Conservation (phyloP, 1,140 invertebrate species). For the Atta texana region DNA sequence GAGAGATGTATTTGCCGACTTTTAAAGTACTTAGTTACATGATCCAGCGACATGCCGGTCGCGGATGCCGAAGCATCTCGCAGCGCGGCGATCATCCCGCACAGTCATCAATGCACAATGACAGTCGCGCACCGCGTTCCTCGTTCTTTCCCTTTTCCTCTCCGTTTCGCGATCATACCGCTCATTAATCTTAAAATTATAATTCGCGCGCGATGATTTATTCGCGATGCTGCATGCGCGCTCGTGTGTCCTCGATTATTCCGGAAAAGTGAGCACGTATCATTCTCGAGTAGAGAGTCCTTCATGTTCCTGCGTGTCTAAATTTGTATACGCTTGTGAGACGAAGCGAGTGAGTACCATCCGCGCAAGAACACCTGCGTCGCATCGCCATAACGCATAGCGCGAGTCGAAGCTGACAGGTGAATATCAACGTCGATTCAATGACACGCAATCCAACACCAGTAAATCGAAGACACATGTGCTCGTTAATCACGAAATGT, state of each 20-base stretch:
- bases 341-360: background rate
- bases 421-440: slow-evolving; percentile 60
- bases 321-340: slow-evolving; percentile 42
- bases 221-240: background rate
- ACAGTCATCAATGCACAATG: slow-evolving; percentile 18
- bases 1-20: slow-evolving; percentile 34
- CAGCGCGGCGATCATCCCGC: background rate
- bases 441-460: slow-evolving; percentile 68
- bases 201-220: slow-evolving; percentile 54
- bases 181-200: slow-evolving; percentile 42
- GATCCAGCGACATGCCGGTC: slow-evolving; percentile 1
- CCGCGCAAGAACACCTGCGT: slow-evolving; percentile 18
- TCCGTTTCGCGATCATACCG: slow-evolving; percentile 19
- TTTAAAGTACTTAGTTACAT: slow-evolving; percentile 42
- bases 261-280: slow-evolving; percentile 14
- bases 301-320: slow-evolving; percentile 24
- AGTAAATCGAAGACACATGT: slow-evolving; percentile 75
- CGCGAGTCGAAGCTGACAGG: slow-evolving; percentile 58
- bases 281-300: background rate
- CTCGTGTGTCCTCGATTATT: slow-evolving; percentile 48
- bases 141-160: background rate
- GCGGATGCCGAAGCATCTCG: slow-evolving; percentile 1
- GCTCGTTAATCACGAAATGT: slow-evolving; percentile 75
- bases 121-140: background rate
- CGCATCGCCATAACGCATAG: background rate